Evolutionary conservation across 2,888 invertebrate species (phyloP), one percentile per base, ranked within the genome.

Genomic region (Serripes groenlandicus): DNA sequence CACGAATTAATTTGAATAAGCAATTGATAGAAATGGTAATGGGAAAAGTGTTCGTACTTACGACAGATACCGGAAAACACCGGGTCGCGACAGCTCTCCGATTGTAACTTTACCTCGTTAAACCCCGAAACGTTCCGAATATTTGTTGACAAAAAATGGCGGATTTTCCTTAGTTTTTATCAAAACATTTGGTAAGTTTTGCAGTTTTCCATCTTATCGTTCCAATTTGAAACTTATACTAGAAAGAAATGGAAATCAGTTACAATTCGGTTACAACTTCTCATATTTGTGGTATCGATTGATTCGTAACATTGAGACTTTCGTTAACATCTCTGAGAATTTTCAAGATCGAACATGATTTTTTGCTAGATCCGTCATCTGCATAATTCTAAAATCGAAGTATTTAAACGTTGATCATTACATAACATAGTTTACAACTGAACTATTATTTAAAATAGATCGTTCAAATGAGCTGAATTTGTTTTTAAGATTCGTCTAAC

Each of bases 101-200:
- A n/a, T n/a, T n/a, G n/a, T n/a, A n/a, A n/a, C n/a, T 49, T 49
- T 49, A 1, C 21, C 49, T 15, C 2, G 7, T 49, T 49, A 21
- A 72, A 37, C n/a, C 23, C 72, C 35, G 34, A 72, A 26, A 66
- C 52, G 49, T 58, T 23, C 80, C 80, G 72, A 80, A 58, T 37
- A 52, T 80, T 62, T 62, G 62, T 62, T 62, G 62, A 62, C 62
- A 62, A 34, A 81, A 81, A 76, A 81, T 81, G 81, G 81, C 81
- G 76, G 81, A 81, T 60, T 76, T 76, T 76, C 76, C 81, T 34
- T 70, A 72, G 58, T 66, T 34, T 78, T 78, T 68, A 66, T 68
- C 42, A 73, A 78, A 66, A 28, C 42, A 42, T 2, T 2, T 35
- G 37, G 71, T 71, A 64, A 72, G 15, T 28, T 21, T 72, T 54